Conservation (phyloP, 2,888 invertebrate species). For the Macropis europaea region DNA sequence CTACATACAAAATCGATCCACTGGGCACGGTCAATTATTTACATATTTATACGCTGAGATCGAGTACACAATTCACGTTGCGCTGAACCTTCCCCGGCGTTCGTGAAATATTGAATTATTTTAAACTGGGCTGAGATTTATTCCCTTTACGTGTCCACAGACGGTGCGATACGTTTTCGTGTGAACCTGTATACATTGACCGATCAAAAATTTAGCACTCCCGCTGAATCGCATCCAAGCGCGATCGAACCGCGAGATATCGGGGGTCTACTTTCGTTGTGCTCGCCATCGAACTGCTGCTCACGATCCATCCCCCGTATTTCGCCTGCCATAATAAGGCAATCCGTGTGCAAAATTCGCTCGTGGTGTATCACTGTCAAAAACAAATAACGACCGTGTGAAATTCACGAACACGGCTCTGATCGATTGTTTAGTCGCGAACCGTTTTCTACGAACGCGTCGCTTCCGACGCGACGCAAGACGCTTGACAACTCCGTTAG, state of each 20-base stretch:
- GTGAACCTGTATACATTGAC: background rate
- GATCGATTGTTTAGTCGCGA: too few species aligned
- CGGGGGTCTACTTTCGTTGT: conserved; percentile 37
- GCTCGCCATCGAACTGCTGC: conserved; percentile 31
- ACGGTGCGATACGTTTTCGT: background rate
- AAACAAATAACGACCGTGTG: conserved; percentile 57
- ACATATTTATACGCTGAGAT: conserved; percentile 31
- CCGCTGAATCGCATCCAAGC: conserved; percentile 43
- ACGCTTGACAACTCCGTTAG: too few species aligned
- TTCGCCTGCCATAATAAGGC: conserved; percentile 50
- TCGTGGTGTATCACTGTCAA: conserved; percentile 71
- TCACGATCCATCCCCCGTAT: conserved; percentile 48
- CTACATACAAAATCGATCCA: conserved; percentile 26
- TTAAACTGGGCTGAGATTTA: conserved; percentile 20
- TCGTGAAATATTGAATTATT: conserved; percentile 14
- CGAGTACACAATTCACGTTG: conserved; percentile 23
- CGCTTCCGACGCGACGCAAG: too few species aligned
- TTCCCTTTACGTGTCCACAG: conserved; percentile 24
- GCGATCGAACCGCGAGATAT: conserved; percentile 43
- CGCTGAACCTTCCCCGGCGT: background rate
- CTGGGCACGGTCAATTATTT: conserved; percentile 28
- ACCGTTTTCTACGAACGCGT: too few species aligned
- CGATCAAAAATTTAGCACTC: conserved; percentile 36
- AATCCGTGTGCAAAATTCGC: conserved; percentile 51
- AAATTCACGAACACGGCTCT: conserved; percentile 42